Conservation (phyloP, 2,888 invertebrate genomes). For the Mesorhabditis belari region DNA sequence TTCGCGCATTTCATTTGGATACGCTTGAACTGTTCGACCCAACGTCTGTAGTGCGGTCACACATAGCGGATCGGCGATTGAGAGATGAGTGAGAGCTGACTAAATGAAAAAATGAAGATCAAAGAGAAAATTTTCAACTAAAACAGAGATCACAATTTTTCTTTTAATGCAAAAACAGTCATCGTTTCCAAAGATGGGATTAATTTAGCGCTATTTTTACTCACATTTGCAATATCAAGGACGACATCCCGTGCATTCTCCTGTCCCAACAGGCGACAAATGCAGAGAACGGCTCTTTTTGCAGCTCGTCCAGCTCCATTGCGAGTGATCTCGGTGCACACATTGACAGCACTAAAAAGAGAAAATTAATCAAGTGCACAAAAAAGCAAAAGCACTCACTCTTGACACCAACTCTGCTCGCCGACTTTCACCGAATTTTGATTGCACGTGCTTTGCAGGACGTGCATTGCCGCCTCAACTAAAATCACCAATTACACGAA, state of each 20-base stretch:
- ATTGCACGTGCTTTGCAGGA: neutral
- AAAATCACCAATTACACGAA: neutral
- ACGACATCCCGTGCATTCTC: neutral
- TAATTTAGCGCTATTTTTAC: neutral
- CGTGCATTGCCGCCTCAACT: neutral
- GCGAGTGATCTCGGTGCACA: neutral
- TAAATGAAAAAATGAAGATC: too few species aligned
- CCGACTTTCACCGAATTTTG: neutral
- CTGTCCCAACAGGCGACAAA: neutral
- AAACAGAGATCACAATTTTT: too few species aligned
- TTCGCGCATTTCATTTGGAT: neutral
- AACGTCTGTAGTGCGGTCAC: neutral
- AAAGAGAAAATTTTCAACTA: too few species aligned
- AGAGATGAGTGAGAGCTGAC: neutral
- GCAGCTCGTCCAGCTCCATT: neutral
- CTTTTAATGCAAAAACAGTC: too few species aligned
- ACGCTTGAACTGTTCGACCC: neutral
- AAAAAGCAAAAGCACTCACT: neutral
- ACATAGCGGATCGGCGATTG: neutral
- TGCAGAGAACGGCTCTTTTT: neutral
- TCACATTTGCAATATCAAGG: neutral
- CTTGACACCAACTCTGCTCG: neutral
- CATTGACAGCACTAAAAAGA: neutral
- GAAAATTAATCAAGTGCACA: too few species aligned
- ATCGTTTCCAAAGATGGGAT: too few species aligned